Conservation (phyloP, 2,888 invertebrate genomes). For the Drosophila rubida region DNA sequence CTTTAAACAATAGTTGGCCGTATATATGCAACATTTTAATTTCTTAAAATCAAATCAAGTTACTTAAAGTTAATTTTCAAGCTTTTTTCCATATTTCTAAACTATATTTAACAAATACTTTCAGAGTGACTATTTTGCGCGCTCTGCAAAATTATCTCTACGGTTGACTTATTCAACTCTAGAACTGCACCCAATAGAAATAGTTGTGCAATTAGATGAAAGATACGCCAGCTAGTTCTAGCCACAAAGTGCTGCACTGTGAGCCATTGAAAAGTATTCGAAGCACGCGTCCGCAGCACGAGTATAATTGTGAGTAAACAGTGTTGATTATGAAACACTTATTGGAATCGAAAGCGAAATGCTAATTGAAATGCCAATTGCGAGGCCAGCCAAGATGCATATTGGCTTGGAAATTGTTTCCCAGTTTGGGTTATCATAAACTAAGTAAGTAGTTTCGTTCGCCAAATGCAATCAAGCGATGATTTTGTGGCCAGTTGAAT, state of each 20-base stretch:
- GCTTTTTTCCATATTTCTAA: no score
- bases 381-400: constrained; percentile 9
- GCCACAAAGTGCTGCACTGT: not conserved
- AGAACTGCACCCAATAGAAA: not conserved
- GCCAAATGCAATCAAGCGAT: constrained; percentile 51
- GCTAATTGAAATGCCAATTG: constrained; percentile 35
- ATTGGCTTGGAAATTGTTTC: constrained; percentile 1
- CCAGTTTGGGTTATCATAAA: constrained; percentile 37
- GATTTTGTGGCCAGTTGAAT: constrained; percentile 47
- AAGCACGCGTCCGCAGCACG: constrained; percentile 20
- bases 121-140: not conserved
- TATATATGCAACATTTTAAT: no score
- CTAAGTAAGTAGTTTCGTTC: constrained; percentile 52
- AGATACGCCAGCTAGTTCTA: not conserved
- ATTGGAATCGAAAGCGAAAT: not conserved
- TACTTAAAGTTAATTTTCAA: no score
- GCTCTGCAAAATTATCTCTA: no score
- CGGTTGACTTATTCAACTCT: not conserved
- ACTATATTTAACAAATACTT: no score
- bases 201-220: not conserved
- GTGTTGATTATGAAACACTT: constrained; percentile 2
- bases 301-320: constrained; percentile 14
- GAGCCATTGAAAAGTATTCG: not conserved
- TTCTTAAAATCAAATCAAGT: no score
- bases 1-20: no score